Evolutionary conservation across 2,113 vertebrate species (phyloP).

Genomic region (Setophaga kirtlandii): DNA sequence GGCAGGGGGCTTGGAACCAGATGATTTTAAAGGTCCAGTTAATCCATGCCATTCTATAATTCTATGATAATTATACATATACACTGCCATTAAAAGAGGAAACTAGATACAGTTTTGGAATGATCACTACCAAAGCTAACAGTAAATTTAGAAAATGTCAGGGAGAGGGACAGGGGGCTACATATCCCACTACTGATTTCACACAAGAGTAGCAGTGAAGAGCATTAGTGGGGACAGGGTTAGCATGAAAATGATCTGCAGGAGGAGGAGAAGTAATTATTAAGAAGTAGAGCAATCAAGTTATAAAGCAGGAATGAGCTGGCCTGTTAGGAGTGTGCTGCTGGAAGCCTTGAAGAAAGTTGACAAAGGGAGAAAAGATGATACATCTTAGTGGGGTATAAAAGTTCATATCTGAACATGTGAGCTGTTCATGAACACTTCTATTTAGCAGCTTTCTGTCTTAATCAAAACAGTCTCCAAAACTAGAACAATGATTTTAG

Average conservation of each 20-base stretch:
- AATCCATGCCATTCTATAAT: neutral
- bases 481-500: neutral
- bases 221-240: neutral
- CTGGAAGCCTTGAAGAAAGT: neutral
- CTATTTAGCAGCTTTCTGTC: neutral
- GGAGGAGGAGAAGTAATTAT: neutral
- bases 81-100: neutral
- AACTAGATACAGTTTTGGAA: neutral
- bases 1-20: neutral
- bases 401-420: neutral
- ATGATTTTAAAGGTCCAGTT: neutral
- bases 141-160: neutral
- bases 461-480: neutral
- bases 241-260: neutral
- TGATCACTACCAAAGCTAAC: neutral
- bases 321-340: neutral
- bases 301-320: neutral
- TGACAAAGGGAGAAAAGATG: neutral
- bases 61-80: neutral
- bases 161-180: neutral
- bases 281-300: neutral
- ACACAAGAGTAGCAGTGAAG: neutral
- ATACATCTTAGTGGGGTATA: neutral
- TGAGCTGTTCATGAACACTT: neutral
- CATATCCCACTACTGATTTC: neutral